Conservation (phyloP, 1,140 invertebrate genomes). For the Drosophila pandora region DNA sequence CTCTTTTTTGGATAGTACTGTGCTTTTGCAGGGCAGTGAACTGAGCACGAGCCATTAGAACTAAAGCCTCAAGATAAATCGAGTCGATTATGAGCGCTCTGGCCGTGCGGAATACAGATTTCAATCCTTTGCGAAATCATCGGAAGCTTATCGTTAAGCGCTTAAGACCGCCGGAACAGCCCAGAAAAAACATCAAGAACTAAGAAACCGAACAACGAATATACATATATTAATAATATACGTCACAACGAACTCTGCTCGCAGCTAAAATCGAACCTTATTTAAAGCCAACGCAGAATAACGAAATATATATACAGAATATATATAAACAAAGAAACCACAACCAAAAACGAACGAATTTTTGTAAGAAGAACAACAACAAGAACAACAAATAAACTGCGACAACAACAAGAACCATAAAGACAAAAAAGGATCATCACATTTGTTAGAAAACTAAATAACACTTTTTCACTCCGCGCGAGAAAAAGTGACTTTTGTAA, state of each 20-base stretch:
- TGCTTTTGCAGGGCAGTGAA: neutral
- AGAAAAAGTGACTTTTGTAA: slow-evolving; percentile 38
- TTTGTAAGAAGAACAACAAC: slow-evolving; percentile 32
- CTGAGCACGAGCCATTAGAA: slow-evolving; percentile 40
- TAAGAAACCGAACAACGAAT: slow-evolving; percentile 25
- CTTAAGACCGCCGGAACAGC: slow-evolving; percentile 66
- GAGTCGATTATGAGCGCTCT: slow-evolving; percentile 70
- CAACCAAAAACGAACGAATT: slow-evolving; percentile 70
- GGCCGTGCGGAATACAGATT: slow-evolving; percentile 54
- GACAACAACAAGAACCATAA: slow-evolving; percentile 42
- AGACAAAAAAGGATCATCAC: slow-evolving; percentile 54
- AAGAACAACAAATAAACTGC: slow-evolving; percentile 23
- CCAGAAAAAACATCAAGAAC: slow-evolving; percentile 4
- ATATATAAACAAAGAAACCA: slow-evolving; percentile 6
- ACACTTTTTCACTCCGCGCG: slow-evolving; percentile 23
- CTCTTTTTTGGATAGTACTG: neutral
- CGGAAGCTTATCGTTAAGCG: slow-evolving; percentile 66
- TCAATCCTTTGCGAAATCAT: slow-evolving; percentile 74
- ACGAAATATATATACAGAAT: slow-evolving; percentile 22
- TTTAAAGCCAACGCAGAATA: slow-evolving; percentile 52
- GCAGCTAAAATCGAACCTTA: slow-evolving; percentile 56
- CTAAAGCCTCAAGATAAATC: slow-evolving; percentile 35
- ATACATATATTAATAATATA: slow-evolving; percentile 15
- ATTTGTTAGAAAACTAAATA: slow-evolving; percentile 17
- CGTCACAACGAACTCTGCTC: slow-evolving; percentile 49